Percentiles rank a stretch among this genome's conserved stretches.
Evolutionary conservation across 2,797 vertebrate genomes (phyloP).

Genomic region (Leptatherina wallacei): DNA sequence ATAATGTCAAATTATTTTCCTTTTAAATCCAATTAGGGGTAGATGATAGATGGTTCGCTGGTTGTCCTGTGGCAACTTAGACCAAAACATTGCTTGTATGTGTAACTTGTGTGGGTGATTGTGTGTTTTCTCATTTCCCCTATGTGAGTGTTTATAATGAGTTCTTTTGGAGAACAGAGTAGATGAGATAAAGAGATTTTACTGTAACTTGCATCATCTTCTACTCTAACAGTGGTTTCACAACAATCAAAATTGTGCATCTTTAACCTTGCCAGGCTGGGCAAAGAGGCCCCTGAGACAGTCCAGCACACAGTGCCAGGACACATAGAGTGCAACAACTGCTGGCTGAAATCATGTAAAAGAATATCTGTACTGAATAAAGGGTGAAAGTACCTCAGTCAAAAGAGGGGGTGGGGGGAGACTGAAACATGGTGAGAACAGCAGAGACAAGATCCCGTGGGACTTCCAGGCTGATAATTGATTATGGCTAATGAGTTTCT

Average conservation of each 20-base stretch:
- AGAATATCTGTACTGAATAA: too few relatives aligned
- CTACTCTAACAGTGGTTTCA: not conserved
- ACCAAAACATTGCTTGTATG: conserved; percentile 17
- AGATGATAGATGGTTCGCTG: conserved; percentile 1
- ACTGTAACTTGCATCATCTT: conserved; percentile 1
- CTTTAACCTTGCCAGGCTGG: not conserved
- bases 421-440: too few relatives aligned
- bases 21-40: conserved; percentile 21
- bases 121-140: not conserved
- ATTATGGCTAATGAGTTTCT: too few relatives aligned
- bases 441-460: too few relatives aligned
- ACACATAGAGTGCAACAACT: too few relatives aligned
- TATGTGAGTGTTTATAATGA: conserved; percentile 7
- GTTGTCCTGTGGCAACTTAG: conserved; percentile 8
- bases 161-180: conserved; percentile 9
- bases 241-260: not conserved
- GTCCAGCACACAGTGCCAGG: too few relatives aligned
- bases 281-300: not conserved
- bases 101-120: conserved; percentile 14
- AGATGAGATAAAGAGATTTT: conserved; percentile 7
- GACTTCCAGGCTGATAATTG: too few relatives aligned
- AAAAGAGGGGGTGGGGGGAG: too few relatives aligned
- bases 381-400: too few relatives aligned
- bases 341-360: too few relatives aligned
- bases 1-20: conserved; percentile 32